Conservation (phyloP, 2,797 vertebrate species). For the Crax fasciolata region DNA sequence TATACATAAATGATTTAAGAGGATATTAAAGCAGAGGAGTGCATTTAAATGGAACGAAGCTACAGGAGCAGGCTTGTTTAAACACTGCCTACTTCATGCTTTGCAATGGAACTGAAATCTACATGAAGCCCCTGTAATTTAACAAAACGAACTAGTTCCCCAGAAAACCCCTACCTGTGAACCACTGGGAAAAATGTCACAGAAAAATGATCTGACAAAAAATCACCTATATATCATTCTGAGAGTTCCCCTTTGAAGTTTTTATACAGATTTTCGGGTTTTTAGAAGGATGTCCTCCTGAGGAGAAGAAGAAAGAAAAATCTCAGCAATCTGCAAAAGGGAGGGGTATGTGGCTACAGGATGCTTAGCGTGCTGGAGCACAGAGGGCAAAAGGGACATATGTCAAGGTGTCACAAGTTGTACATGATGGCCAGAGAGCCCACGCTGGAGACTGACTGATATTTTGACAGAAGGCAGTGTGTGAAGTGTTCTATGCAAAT, state of each 20-base stretch:
- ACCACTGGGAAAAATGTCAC: background rate
- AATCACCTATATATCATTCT: background rate
- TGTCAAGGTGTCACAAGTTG: background rate
- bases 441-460: background rate
- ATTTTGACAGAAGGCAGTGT: conserved; percentile 37
- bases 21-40: conserved; percentile 20
- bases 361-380: background rate
- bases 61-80: conserved; percentile 20
- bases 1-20: conserved; percentile 48
- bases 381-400: accelerated
- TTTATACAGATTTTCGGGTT: background rate
- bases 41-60: conserved; percentile 16
- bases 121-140: background rate
- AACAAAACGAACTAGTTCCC: background rate
- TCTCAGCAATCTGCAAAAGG: background rate
- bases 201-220: background rate
- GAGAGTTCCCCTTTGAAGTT: background rate
- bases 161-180: background rate
- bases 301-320: background rate
- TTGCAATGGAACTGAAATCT: background rate
- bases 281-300: background rate
- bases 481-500: conserved; percentile 58
- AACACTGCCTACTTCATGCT: background rate
- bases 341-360: background rate
- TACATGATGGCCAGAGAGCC: background rate